Evolutionary conservation across 2,888 invertebrate species (phyloP), one percentile per base, ranked within the genome.

Genomic region (Cerastis leucographa): DNA sequence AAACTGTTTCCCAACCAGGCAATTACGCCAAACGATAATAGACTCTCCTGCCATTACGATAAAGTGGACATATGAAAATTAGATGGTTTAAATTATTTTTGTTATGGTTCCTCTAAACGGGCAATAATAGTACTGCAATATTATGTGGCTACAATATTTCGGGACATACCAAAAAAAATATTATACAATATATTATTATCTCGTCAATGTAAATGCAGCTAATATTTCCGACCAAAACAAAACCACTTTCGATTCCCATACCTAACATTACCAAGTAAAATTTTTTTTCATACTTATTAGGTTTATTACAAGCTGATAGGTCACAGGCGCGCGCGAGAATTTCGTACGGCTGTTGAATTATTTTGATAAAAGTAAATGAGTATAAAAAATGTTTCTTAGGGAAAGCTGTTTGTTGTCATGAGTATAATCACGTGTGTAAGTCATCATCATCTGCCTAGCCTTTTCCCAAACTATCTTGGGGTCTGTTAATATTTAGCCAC

Each of bases 71-170:
- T 81, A 76, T 71, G 64, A 74, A 76, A 84, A 77, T 75, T 68
- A 78, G 59, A 80, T 68, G 49, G 51, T 65, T 68, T 29, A 64
- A 85, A 87, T 85, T 86, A 87, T 89, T 86, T 89, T 89, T 87
- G 85, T 88, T 7, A 42, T 17, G 42, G 42, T 42, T 17, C 8
- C n/a, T 42, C 17, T 42, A 42, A n/a, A 64, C 42, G 14, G 42
- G 64, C 64, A 17, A 64, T 14, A 12, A 22, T 40, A 11, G 35
- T 19, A 12, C 6, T 61, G 35, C 22, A 40, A 62, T 40, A 8
- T 42, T 42, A 44, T 64, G 64, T 42, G 1, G n/a, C n/a, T 42
- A 8, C 40, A 22, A 40, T 8, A 64, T 42, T n/a, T 42, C 1
- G 0, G 9, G 14, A 25, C 14, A 6, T 56, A 6, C 14, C 11